Evolutionary conservation across 2,888 invertebrate genomes (phyloP), one percentile per base, ranked within the genome.

Genomic region (Eulithis testata): DNA sequence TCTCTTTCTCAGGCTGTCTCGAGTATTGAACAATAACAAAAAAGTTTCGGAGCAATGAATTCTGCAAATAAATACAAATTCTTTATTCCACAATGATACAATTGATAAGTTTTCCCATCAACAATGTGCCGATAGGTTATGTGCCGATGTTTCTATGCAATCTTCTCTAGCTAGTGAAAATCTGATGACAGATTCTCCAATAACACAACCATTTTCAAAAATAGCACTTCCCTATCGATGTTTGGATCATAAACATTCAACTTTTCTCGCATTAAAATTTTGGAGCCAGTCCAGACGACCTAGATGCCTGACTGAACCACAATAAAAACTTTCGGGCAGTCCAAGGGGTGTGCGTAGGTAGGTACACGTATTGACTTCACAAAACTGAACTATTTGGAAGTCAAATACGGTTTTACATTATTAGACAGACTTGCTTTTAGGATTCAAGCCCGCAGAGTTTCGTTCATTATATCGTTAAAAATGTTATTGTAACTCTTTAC

Each of bases 281-380:
- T 92, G 92, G 92, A 92, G 69, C 72, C 73, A 76, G 75, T 91
- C 91, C 92, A 92, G 88, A 78, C 86, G 91, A 89, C 92, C 92
- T 77, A 84, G 83, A 90, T 92, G 78, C 83, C 76, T 81, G 84
- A 51, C 76, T 81, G 84, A 51, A 59, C 40, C 43, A 51, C 80
- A 80, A 82, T 79, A 79, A 81, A 77, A 73, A 71, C 68, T 80
- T 76, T 83, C 85, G 72, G 83, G 83, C 75, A 73, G 70, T 70
- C 72, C 65, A 67, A 73, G 72, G 77, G 76, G 71, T 75, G 72
- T 71, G 60, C 21, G 21, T 21, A 21, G 21, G 21, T 21, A 21
- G 21, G 21, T 21, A 21, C 72, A 64, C 64, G 71, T 68, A 72
- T 73, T 73, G 60, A 71, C 58, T 51, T 64, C 47, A 67, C 47